These are phyloP conservation scores for Bombus confusus DNA, from an alignment of 1,140 invertebrate genomes.

Conservation along the genomic window DNA sequence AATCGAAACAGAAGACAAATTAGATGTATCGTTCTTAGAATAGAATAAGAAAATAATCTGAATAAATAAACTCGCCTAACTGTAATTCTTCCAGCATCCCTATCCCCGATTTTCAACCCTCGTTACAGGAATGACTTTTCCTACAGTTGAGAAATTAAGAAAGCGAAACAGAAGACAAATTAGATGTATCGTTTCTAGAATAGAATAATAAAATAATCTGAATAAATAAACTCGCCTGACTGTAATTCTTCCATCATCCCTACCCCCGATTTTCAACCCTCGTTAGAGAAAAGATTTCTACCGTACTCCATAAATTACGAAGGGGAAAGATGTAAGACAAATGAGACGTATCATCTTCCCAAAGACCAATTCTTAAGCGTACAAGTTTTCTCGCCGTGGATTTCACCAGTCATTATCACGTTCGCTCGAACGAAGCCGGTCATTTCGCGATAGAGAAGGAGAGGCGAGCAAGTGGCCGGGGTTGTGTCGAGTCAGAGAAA, in stretches of 20 bases:
- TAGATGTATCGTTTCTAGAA: background rate
- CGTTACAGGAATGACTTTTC: background rate
- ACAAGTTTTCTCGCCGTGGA: background rate
- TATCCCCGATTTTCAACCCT: background rate
- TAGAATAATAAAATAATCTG: background rate
- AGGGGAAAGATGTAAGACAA: background rate
- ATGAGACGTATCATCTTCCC: background rate
- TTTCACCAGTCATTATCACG: slow-evolving; percentile 14
- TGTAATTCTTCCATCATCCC: too few relatives aligned
- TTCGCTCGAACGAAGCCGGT: background rate
- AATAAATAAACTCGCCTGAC: background rate
- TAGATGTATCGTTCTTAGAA: too few relatives aligned
- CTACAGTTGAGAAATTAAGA: background rate
- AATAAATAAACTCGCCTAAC: too few relatives aligned
- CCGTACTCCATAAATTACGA: background rate
- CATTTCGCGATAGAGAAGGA: slow-evolving; percentile 1
- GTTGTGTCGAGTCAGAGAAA: background rate
- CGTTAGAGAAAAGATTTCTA: background rate
- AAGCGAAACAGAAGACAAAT: background rate
- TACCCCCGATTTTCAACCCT: background rate
- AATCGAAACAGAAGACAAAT: too few relatives aligned
- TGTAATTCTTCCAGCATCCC: too few relatives aligned
- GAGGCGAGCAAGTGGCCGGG: background rate
- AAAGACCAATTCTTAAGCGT: background rate
- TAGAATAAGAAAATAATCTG: too few relatives aligned